These are phyloP conservation scores for Manis crassicaudata DNA, from an alignment of 2,797 vertebrate genomes.

Conservation along the genomic window DNA sequence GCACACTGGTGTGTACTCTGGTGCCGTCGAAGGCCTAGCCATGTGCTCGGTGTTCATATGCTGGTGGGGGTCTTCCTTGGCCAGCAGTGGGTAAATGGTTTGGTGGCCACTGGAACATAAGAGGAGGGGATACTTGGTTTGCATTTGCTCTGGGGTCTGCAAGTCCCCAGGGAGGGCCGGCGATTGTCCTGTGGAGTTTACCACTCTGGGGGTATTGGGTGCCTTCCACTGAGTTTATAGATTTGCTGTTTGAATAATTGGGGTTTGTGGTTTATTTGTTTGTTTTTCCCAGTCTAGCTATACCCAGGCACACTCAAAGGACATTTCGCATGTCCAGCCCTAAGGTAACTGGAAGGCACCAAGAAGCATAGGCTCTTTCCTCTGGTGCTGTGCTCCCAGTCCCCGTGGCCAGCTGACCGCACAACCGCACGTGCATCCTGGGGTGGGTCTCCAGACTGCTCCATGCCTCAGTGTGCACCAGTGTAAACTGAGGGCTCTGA, in stretches of 20 bases:
- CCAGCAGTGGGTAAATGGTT: no score
- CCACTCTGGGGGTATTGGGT: no score
- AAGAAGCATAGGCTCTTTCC: background rate
- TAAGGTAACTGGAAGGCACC: background rate
- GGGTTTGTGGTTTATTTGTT: background rate
- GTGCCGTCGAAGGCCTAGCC: background rate
- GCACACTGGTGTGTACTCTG: background rate
- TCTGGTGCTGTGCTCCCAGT: background rate
- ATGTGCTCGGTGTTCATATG: background rate
- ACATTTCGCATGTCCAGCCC: background rate
- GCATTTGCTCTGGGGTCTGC: no score
- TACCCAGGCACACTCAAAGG: background rate
- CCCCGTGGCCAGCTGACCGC: rapidly evolving
- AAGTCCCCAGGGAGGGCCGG: no score
- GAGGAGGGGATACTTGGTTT: no score
- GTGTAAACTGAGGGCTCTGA: background rate
- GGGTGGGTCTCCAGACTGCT: background rate
- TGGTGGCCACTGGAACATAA: no score
- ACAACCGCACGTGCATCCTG: rapidly evolving
- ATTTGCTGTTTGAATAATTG: background rate
- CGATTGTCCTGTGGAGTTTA: background rate
- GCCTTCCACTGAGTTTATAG: background rate
- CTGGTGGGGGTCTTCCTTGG: no score
- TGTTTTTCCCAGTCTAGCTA: background rate
- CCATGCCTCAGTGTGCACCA: background rate